Evolutionary conservation across 2,888 invertebrate species (phyloP), one percentile per base, ranked within the genome.

Genomic region (Aproaerema taeniolella): DNA sequence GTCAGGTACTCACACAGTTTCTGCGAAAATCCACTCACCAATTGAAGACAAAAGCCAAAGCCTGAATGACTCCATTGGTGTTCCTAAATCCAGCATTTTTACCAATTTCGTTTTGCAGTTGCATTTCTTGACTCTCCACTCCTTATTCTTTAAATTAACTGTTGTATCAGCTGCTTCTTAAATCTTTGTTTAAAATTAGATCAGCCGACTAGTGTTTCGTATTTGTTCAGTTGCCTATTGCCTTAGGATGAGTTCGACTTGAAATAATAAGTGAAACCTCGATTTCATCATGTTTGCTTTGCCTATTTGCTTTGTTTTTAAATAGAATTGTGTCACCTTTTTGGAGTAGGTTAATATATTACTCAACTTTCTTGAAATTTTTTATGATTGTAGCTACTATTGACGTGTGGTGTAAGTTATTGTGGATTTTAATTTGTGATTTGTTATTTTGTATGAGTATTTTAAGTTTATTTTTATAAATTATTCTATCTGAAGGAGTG

Each of bases 201-300:
- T 61, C 54, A 52, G 42, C 32, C 50, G 50, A 64, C 64, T 45
- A 62, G 42, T 10, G 33, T 13, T 28, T 20, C 10, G 39, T 51
- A 40, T 52, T 54, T 46, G 42, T n/a, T 46, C 67, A 60, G 53
- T 46, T 68, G 66, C 49, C 46, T 54, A 47, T 52, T 49, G 45
- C 41, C 46, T 43, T 34, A 42, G 46, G 43, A 49, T 45, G 44
- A 50, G 46, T 46, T 38, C 45, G 29, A 32, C 29, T 41, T 13
- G 26, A 36, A 43, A 45, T 39, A 50, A 48, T 44, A 55, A 53
- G 52, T 53, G 58, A 62, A 57, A 59, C 54, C 53, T 43, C 41
- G 34, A 49, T 61, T 61, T 61, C 62, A 42, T 53, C 66, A 67
- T 40, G 47, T 43, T 51, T 55, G 46, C 42, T 38, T 28, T 49